Base-by-base conservation (phyloP, 2,888 invertebrate genomes). In the Clepsis dumicolana region DNA sequence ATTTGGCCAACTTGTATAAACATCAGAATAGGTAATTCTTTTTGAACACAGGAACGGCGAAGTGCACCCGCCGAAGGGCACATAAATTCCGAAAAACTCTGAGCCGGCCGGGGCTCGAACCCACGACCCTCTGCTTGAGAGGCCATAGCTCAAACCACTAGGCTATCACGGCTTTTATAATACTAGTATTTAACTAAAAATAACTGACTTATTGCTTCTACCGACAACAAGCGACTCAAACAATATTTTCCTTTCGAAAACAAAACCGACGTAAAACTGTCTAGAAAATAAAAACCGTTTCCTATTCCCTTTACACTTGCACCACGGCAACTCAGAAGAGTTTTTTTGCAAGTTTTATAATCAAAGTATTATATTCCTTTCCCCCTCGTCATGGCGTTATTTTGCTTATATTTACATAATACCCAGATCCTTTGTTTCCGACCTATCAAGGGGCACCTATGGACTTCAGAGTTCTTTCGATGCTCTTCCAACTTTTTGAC, bases 271-370 rank as follows among this genome's bases (percentile, higher is more conserved):
- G 1, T 24, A 4, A 50, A 50, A 12, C 14, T 27, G 3, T n/a
- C 14, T 27, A 7, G 1, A 25, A 16, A 27, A 25, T 53, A 1
- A 53, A 25, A 27, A 5, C 52, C n/a, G 12, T 18, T 4, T 32
- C 21, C 18, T 25, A 10, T 5, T 27, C 7, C 48, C 16, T 27
- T 50, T 16, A 35, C 44, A 63, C 67, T 67, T 67, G 27, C 38
- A 4, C 56, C 67, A 14, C 62, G n/a, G 18, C 4, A 14, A 32
- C 38, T 41, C 27, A 12, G 41, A 16, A 57, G 64, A 59, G 38
- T 38, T 68, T 67, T n/a, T 64, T 64, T 59, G 32, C 59, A 68
- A 68, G 68, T 68, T 68, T 68, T 68, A 64, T 68, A 68, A 68
- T 64, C 68, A 64, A 68, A 68, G 64, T 68, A 64, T 64, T 44